These are phyloP conservation scores for Taphrorychus bicolor DNA, from an alignment of 2,888 invertebrate genomes.

Conservation along the genomic window DNA sequence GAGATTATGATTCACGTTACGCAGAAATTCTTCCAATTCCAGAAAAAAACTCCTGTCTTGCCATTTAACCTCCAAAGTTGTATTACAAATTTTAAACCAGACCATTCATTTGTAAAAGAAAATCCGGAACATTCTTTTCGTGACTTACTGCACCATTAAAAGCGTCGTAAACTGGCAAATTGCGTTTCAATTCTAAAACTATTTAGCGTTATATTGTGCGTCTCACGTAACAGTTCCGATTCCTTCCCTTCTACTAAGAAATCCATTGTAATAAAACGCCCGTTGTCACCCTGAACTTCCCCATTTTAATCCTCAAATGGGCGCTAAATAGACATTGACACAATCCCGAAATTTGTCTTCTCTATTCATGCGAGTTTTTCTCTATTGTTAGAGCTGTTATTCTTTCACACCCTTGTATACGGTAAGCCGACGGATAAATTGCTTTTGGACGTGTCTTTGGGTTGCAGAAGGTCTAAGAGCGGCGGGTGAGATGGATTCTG, in stretches of 20 bases:
- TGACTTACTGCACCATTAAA: too few relatives aligned
- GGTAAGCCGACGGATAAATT: slow-evolving; percentile 16
- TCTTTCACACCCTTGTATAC: slow-evolving; percentile 38
- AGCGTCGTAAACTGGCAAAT: too few relatives aligned
- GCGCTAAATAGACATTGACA: slow-evolving; percentile 37
- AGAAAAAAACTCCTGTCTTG: too few relatives aligned
- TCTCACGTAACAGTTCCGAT: slow-evolving; percentile 22
- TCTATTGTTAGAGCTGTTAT: slow-evolving; percentile 33
- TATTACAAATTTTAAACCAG: too few relatives aligned
- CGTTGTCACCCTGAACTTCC: slow-evolving; percentile 21
- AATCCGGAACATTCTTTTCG: too few relatives aligned
- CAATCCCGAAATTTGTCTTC: slow-evolving; percentile 39
- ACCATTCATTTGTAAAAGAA: too few relatives aligned
- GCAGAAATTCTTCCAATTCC: too few relatives aligned
- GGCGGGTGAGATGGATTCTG: not conserved
- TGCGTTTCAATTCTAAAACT: not conserved
- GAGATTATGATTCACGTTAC: too few relatives aligned
- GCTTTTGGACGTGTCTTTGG: slow-evolving; percentile 30
- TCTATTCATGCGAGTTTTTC: slow-evolving; percentile 31
- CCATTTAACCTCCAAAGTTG: too few relatives aligned
- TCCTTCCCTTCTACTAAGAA: slow-evolving; percentile 32
- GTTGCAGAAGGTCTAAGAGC: not conserved
- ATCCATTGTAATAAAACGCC: slow-evolving; percentile 24
- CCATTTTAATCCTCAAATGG: slow-evolving; percentile 31
- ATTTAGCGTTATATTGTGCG: slow-evolving; percentile 5